Evolutionary conservation across 2,113 vertebrate genomes (phyloP).

Genomic region (Sylvietta virens): DNA sequence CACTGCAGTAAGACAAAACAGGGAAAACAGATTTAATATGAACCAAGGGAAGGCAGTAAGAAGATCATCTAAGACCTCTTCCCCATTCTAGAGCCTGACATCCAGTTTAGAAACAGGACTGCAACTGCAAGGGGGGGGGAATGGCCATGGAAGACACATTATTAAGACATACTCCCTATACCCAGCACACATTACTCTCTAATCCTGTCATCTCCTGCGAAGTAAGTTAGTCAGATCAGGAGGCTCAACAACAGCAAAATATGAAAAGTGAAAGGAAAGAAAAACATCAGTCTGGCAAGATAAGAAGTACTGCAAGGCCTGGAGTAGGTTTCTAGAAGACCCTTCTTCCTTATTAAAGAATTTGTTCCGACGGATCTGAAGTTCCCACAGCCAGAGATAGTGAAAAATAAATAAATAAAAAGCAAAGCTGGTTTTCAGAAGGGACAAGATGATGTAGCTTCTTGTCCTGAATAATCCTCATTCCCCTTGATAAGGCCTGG

Average conservation of each 20-base stretch:
- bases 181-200: neutral
- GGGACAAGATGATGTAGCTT: slow-evolving; percentile 29
- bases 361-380: neutral
- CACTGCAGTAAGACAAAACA: neutral
- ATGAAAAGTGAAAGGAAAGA: neutral
- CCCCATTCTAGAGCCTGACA: neutral
- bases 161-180: neutral
- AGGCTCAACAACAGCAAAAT: slow-evolving; percentile 15
- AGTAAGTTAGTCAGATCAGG: neutral
- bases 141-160: neutral
- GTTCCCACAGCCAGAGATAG: neutral
- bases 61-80: neutral
- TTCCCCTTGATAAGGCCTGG: slow-evolving; percentile 26
- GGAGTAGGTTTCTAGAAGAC: neutral
- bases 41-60: neutral
- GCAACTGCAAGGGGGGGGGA: neutral
- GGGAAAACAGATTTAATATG: neutral
- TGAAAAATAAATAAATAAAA: slow-evolving; percentile 45
- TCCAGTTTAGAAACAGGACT: neutral
- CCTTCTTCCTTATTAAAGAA: neutral
- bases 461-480: slow-evolving; percentile 44
- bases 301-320: neutral
- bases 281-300: neutral
- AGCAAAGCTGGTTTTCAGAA: slow-evolving; percentile 41
- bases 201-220: neutral